Evolutionary conservation across 2,888 invertebrate species (phyloP).

Genomic region (Tyria jacobaeae): DNA sequence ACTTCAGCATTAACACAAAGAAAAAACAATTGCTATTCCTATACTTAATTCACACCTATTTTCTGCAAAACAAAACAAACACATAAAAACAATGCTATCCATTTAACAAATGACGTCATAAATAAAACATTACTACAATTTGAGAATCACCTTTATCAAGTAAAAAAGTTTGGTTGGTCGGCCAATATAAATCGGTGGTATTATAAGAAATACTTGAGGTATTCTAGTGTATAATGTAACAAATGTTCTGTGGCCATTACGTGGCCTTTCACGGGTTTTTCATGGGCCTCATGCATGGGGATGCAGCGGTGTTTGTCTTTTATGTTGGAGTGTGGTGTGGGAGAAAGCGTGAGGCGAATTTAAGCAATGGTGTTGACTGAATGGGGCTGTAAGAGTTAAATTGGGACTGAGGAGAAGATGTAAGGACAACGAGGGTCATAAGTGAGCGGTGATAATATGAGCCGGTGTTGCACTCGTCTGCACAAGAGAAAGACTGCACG

Average conservation of each 20-base stretch:
- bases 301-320: slow-evolving; percentile 70
- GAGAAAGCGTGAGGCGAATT: slow-evolving; percentile 35
- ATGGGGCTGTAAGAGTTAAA: too few species aligned
- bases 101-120: slow-evolving; percentile 76
- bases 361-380: background rate
- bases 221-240: slow-evolving; percentile 75
- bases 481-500: too few species aligned
- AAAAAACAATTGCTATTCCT: background rate
- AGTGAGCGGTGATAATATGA: too few species aligned
- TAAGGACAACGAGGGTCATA: too few species aligned
- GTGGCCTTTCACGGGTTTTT: slow-evolving; percentile 78
- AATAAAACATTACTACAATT: slow-evolving; percentile 74
- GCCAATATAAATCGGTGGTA: slow-evolving; percentile 54
- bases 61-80: slow-evolving; percentile 10
- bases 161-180: slow-evolving; percentile 48
- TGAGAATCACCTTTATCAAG: slow-evolving; percentile 56
- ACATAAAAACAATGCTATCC: slow-evolving; percentile 26
- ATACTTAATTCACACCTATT: background rate
- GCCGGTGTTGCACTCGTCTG: too few species aligned
- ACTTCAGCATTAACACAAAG: background rate
- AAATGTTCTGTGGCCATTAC: slow-evolving; percentile 80
- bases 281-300: slow-evolving; percentile 71
- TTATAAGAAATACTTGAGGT: slow-evolving; percentile 54
- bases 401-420: too few species aligned
- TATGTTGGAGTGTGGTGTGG: slow-evolving; percentile 56